Base-by-base conservation (phyloP, 2,113 vertebrate species). In the Jaculus jaculus region DNA sequence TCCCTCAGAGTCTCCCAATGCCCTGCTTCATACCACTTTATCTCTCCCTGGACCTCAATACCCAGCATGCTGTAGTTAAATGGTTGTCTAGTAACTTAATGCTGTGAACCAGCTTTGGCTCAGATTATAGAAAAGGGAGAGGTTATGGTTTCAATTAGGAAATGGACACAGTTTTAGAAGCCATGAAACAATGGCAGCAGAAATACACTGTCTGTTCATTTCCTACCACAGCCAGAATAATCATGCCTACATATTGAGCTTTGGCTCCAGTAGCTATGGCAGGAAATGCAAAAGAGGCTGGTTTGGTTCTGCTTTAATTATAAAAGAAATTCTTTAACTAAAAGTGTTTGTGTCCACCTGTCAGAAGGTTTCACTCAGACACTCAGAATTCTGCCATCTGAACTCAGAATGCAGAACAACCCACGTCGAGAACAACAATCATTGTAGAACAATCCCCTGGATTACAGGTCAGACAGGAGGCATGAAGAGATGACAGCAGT, bases 401-500 rank as follows among this genome's bases (percentile, higher is more conserved):
- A 94, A 95, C 94, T 96, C 90, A 71, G 73, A 85, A 83, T 32
- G 72, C 83, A 84, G 77, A 92, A 89, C 39, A 32, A 81, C 47
- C 61, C 85, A 32, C 79, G 95, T 92, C 17, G 5, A 93, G 83
- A 90, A 92, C 75, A 80, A 88, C 87, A 90, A 95, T 84, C 83
- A 32, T 0, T 86, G 73, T 86, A 21, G 77, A 88, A 93, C 94
- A 93, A 71, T 79, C 60, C 39, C 51, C 51, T 16, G 34, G 92
- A 78, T 84, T 32, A 60, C 28, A 54, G 96, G 88, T 73, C 93
- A 94, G 90, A 84, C 92, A 92, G 93, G 74, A 73, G 77, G 61
- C 84, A 77, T 26, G 0, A 32, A 26, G 34, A 47, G 39, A 93
- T 83, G 95, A 95, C 89, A 94, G 91, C 91, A 80, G 16, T 26